Percentiles rank a stretch among this genome's conserved stretches.
These are phyloP conservation scores for Periophthalmus modestus DNA, from an alignment of 2,113 vertebrate species.

Conservation along the genomic window DNA sequence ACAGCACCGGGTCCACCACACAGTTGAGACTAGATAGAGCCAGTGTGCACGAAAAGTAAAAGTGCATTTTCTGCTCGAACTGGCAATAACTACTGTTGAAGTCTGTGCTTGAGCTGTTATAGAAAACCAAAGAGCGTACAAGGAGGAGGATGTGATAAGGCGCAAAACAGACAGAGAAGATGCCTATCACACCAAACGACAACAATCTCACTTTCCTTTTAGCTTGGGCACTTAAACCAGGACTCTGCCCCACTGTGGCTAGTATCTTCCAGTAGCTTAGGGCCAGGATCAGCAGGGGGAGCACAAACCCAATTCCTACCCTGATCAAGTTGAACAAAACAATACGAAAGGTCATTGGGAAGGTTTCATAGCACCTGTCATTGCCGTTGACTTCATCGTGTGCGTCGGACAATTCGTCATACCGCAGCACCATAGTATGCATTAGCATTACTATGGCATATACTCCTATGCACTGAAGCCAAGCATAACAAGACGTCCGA, in stretches of 20 bases:
- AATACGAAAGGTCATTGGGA: conserved; percentile 53
- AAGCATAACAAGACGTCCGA: conserved; percentile 63
- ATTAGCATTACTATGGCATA: conserved; percentile 36
- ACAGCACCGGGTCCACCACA: conserved; percentile 79
- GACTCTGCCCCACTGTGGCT: conserved; percentile 70
- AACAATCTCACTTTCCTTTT: conserved; percentile 77
- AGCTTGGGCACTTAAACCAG: conserved; percentile 54
- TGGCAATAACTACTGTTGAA: conserved; percentile 45
- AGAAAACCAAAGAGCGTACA: conserved; percentile 66
- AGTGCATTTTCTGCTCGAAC: conserved; percentile 69
- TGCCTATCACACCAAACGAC: conserved; percentile 75
- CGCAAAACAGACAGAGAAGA: conserved; percentile 79
- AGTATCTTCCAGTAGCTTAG: conserved; percentile 75
- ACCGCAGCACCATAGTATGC: conserved; percentile 64
- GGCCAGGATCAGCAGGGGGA: conserved; percentile 70
- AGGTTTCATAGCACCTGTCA: conserved; percentile 77
- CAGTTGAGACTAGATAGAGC: conserved; percentile 80
- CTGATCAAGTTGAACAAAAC: conserved; percentile 74
- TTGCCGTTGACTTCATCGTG: conserved; percentile 37
- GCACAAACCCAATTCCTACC: conserved; percentile 67
- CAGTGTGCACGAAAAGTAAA: conserved; percentile 68
- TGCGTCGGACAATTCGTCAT: conserved; percentile 49
- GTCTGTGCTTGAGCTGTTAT: fast-evolving
- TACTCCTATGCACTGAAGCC: conserved; percentile 58
- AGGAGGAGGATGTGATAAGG: conserved; percentile 80